Evolutionary conservation across 2,888 invertebrate genomes (phyloP).

Genomic region (Ceratothoa steindachneri): DNA sequence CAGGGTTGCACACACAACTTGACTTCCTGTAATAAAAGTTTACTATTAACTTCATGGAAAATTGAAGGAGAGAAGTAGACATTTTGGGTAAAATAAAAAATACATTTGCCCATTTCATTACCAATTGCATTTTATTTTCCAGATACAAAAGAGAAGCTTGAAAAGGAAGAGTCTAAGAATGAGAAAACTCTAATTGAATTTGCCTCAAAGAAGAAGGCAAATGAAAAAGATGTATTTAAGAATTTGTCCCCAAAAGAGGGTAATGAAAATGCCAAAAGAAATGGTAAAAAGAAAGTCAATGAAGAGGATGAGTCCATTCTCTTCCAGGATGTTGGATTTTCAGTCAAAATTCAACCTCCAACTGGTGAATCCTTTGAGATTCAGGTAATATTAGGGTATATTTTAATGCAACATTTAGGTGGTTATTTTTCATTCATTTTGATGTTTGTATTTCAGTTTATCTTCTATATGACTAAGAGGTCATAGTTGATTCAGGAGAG

Average conservation of each 20-base stretch:
- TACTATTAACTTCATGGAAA: no score
- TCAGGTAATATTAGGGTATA: conserved; percentile 62
- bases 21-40: no score
- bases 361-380: conserved; percentile 88
- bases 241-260: conserved; percentile 24
- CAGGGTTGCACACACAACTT: no score
- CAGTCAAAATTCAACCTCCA: conserved; percentile 88
- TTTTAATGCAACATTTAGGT: not conserved
- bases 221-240: conserved; percentile 53
- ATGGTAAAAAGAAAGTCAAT: not conserved
- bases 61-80: no score
- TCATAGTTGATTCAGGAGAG: no score
- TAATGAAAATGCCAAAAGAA: conserved; percentile 16
- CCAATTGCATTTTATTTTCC: not conserved
- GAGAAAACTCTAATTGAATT: not conserved
- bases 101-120: no score
- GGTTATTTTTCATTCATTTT: not conserved
- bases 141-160: not conserved
- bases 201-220: not conserved
- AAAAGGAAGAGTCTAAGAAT: not conserved
- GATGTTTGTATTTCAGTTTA: not conserved
- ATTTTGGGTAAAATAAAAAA: no score
- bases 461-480: not conserved
- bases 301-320: conserved; percentile 64
- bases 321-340: conserved; percentile 85